phyloP scores from a whole-genome alignment of 1,140 invertebrate genomes.

The Micrasema longulum region DNA sequence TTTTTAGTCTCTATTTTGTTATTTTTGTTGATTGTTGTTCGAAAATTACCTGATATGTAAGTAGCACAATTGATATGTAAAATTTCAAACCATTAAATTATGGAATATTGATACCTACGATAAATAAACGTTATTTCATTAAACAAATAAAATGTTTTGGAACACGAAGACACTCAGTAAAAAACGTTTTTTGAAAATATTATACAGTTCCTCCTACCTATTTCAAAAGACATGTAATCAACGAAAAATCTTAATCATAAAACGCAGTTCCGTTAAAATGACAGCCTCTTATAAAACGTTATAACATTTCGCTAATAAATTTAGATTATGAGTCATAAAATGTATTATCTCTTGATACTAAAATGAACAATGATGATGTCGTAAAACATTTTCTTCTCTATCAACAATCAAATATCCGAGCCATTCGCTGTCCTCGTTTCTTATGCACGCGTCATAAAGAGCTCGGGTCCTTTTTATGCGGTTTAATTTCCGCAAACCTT shows the following conservation, averaged over 20 bases:
- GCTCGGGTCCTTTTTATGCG: conserved; percentile 42
- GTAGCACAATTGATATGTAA: too few relatives aligned
- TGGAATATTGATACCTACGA: too few relatives aligned
- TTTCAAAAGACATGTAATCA: too few relatives aligned
- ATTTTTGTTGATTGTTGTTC: too few relatives aligned
- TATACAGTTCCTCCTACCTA: too few relatives aligned
- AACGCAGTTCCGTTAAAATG: background rate
- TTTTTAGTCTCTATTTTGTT: too few relatives aligned
- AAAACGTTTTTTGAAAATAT: too few relatives aligned
- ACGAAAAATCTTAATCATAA: conserved; percentile 1
- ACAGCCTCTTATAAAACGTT: background rate
- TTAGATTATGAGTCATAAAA: conserved; percentile 26
- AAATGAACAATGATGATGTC: conserved; percentile 23
- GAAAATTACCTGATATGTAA: too few relatives aligned
- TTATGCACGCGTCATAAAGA: conserved; percentile 40
- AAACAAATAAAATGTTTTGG: too few relatives aligned
- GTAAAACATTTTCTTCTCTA: conserved; percentile 25
- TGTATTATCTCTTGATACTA: conserved; percentile 29
- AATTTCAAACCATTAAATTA: too few relatives aligned
- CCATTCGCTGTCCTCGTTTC: conserved; percentile 7
- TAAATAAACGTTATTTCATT: too few relatives aligned
- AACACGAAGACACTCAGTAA: too few relatives aligned
- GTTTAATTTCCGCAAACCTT: conserved; percentile 52
- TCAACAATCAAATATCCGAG: conserved; percentile 24
- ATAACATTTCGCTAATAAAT: conserved; percentile 34